Evolutionary conservation across 2,888 invertebrate species (phyloP), one percentile per base, ranked within the genome.

Genomic region (Chrysolina oricalcia): DNA sequence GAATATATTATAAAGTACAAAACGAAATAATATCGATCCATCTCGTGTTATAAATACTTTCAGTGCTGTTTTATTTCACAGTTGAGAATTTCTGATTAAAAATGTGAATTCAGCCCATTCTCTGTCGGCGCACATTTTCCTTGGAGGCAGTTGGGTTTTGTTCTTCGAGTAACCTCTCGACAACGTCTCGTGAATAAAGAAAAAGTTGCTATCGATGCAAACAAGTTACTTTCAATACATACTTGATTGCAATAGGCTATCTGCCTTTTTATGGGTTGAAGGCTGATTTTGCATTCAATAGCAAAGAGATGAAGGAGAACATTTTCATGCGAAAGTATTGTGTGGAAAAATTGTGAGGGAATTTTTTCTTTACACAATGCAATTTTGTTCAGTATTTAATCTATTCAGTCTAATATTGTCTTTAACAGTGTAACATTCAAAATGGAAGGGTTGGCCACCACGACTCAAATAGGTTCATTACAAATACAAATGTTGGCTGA

Each of bases 211-310:
- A 73, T 72, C 64, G 68, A 74, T 74, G 74, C 73, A 77, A 75
- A 77, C 73, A 75, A 73, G 64, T 77, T 63, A 72, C 75, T 77
- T 77, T 73, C 75, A 73, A 77, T 75, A 75, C 73, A 70, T 69
- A 71, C 75, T 75, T 75, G 75, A 75, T 77, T 77, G 75, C 64
- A 71, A 46, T 72, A 72, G 77, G 64, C 77, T 72, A 74, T 74
- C 70, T 75, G 68, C 74, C 64, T 53, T 73, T 63, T 70, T 74
- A 74, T 66, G 65, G 40, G 53, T 67, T 43, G 59, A 27, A 43
- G 19, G 62, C 64, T 63, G 62, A 70, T 62, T 74, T 74, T 70
- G 59, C 50, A 66, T 59, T 70, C 48, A 66, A 74, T 70, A 23
- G 59, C 40, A 27, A 43, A 17, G 50, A 65, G 65, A 19, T 43